A percentile compares a stretch with the other conserved stretches of the same genome.
These are phyloP conservation scores for Tiliacea citrago DNA, from an alignment of 2,888 invertebrate species.

Conservation along the genomic window DNA sequence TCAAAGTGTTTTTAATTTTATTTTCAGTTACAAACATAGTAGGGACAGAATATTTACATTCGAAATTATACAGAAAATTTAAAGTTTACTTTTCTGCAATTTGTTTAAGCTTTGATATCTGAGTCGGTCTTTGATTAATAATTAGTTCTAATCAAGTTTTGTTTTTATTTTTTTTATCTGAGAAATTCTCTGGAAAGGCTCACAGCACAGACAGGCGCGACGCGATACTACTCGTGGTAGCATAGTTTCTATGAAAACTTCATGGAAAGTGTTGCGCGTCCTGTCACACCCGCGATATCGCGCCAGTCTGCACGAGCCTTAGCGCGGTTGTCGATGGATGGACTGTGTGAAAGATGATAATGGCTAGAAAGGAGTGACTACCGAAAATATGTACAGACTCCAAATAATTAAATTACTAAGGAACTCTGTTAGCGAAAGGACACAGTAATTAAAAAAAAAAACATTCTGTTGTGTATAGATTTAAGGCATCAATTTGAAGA, in stretches of 20 bases:
- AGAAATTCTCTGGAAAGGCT: too few species aligned
- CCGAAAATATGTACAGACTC: too few species aligned
- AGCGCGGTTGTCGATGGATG: too few species aligned
- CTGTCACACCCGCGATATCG: too few species aligned
- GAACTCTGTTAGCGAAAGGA: neutral
- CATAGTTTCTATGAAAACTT: too few species aligned
- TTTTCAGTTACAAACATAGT: conserved; percentile 8
- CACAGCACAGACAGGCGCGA: too few species aligned
- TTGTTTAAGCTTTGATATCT: conserved; percentile 7
- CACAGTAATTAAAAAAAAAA: neutral
- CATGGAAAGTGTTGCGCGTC: too few species aligned
- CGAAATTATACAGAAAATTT: neutral
- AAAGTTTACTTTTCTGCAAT: neutral
- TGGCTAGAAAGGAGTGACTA: too few species aligned
- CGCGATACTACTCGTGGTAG: too few species aligned
- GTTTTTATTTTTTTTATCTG: neutral
- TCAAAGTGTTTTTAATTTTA: conserved; percentile 18
- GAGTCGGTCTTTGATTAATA: neutral
- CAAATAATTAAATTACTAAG: too few species aligned
- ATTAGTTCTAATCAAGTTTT: neutral
- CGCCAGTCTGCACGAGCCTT: too few species aligned
- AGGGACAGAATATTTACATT: neutral
- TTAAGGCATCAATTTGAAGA: neutral
- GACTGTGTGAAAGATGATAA: too few species aligned
- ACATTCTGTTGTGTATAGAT: neutral